These are phyloP conservation scores for Platypus cylindrus DNA, from an alignment of 2,888 invertebrate genomes.

Conservation along the genomic window DNA sequence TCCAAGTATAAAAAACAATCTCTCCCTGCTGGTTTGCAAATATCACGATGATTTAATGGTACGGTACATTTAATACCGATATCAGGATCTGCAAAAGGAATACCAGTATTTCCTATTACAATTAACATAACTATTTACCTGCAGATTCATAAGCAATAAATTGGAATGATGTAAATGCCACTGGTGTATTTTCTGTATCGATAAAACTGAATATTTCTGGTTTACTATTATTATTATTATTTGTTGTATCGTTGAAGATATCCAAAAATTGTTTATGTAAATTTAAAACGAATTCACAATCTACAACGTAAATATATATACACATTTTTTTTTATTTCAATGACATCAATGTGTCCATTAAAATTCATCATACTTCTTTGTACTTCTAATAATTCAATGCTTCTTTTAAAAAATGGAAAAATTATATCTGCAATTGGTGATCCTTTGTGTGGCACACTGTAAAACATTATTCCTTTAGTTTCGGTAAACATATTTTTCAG, in stretches of 20 bases:
- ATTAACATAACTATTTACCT: constrained; percentile 37
- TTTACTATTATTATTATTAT: constrained; percentile 38
- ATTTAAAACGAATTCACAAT: constrained; percentile 52
- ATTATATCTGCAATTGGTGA: constrained; percentile 65
- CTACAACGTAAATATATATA: constrained; percentile 43
- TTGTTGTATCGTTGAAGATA: constrained; percentile 33
- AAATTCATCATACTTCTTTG: constrained; percentile 56
- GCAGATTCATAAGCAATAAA: constrained; percentile 70
- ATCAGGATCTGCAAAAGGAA: constrained; percentile 54
- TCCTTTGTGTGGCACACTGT: constrained; percentile 78
- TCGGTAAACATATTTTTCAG: constrained; percentile 40
- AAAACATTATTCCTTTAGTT: constrained; percentile 62
- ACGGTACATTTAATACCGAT: constrained; percentile 63
- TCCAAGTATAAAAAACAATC: constrained; percentile 56
- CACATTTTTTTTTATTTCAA: constrained; percentile 1
- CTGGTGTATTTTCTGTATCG: constrained; percentile 61
- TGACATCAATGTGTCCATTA: too few species aligned
- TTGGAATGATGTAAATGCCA: constrained; percentile 60
- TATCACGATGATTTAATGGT: constrained; percentile 68
- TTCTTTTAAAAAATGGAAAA: constrained; percentile 59
- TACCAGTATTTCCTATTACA: neutral
- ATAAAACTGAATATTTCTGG: constrained; percentile 61
- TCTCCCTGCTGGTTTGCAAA: constrained; percentile 70
- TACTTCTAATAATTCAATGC: constrained; percentile 66
- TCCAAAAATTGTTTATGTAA: constrained; percentile 52